These are phyloP conservation scores for Thamnophis sirtalis DNA, from an alignment of 2,113 vertebrate species.

Conservation along the genomic window DNA sequence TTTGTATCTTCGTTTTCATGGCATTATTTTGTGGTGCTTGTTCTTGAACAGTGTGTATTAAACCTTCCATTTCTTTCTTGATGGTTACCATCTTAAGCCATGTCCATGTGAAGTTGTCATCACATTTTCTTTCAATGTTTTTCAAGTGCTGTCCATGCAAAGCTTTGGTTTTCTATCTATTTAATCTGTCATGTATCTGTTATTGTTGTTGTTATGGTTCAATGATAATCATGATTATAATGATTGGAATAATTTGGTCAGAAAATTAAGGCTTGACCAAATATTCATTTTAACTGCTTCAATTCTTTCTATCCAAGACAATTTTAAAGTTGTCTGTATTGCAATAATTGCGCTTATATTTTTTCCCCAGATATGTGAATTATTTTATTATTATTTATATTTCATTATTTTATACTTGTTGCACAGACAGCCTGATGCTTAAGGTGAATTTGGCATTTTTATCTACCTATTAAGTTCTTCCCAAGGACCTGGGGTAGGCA, in stretches of 20 bases:
- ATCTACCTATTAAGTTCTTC: not conserved
- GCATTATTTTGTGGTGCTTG: too few relatives aligned
- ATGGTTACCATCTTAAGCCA: too few relatives aligned
- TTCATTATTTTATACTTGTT: not conserved
- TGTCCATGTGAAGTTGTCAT: too few relatives aligned
- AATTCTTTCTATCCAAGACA: not conserved
- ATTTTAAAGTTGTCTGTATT: not conserved
- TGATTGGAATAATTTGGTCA: not conserved
- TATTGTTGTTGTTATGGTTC: not conserved
- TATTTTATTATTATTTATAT: not conserved
- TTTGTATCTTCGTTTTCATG: too few relatives aligned
- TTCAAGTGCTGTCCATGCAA: too few relatives aligned
- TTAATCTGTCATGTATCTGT: too few relatives aligned
- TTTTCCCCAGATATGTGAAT: not conserved
- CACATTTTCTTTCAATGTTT: too few relatives aligned
- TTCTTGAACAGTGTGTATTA: too few relatives aligned
- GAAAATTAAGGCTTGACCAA: not conserved
- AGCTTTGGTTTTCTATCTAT: too few relatives aligned
- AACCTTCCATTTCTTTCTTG: too few relatives aligned
- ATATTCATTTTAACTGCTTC: not conserved
- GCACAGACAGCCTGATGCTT: not conserved
- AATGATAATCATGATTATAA: not conserved
- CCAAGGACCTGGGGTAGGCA: not conserved
- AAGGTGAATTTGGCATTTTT: not conserved
- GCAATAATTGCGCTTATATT: not conserved